phyloP scores from a whole-genome alignment of 1,140 invertebrate species.

The Cotesia typhae region DNA sequence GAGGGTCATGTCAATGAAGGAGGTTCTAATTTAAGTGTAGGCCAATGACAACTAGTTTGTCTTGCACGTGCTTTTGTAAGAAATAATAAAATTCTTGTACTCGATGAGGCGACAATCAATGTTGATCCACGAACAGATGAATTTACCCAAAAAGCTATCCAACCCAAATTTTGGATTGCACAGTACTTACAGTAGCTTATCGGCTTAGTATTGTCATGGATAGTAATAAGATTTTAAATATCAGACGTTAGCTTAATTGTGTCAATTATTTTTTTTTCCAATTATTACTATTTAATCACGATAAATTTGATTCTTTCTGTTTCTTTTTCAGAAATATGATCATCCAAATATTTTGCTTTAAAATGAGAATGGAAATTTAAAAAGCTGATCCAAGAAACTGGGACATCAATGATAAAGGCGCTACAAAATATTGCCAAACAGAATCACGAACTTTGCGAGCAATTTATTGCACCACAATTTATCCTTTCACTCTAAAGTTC shows the following conservation, averaged over 20 bases:
- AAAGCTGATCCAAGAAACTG: conserved; percentile 75
- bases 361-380: conserved; percentile 71
- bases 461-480: conserved; percentile 28
- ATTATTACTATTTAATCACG: not conserved
- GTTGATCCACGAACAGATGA: conserved; percentile 81
- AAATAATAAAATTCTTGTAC: conserved; percentile 79
- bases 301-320: conserved; percentile 16
- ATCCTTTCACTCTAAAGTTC: too few relatives aligned
- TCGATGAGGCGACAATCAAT: conserved; percentile 91
- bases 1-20: conserved; percentile 72
- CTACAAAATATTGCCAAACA: conserved; percentile 48
- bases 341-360: conserved; percentile 73
- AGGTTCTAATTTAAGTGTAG: conserved; percentile 81
- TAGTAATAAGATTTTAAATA: conserved; percentile 76
- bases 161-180: conserved; percentile 77
- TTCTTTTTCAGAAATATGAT: conserved; percentile 73
- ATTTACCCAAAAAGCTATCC: conserved; percentile 78
- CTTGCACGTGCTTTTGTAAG: conserved; percentile 80
- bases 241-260: conserved; percentile 72
- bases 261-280: conserved; percentile 45
- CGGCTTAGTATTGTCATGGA: conserved; percentile 84
- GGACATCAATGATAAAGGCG: conserved; percentile 63
- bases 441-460: conserved; percentile 43
- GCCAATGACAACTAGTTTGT: conserved; percentile 82
- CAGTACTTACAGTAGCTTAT: conserved; percentile 87